Evolutionary conservation across 2,888 invertebrate species (phyloP).

Genomic region (Margaritifera margaritifera): DNA sequence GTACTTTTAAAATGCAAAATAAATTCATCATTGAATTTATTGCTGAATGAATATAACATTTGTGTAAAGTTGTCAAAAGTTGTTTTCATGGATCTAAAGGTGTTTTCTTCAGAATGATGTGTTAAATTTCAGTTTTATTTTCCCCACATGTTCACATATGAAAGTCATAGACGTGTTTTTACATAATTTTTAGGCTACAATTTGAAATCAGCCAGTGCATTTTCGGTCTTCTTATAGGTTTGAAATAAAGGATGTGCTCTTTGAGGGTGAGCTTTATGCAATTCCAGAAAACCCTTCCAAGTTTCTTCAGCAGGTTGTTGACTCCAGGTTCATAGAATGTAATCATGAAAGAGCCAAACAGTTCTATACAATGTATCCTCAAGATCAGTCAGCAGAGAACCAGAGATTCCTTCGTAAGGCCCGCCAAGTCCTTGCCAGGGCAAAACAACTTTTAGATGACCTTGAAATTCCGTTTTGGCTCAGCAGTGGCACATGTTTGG

Average conservation of each 20-base stretch:
- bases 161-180: too few species aligned
- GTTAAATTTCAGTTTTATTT: too few species aligned
- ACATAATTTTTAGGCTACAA: too few species aligned
- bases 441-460: conserved; percentile 73
- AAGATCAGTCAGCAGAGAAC: conserved; percentile 66
- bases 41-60: too few species aligned
- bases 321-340: conserved; percentile 74
- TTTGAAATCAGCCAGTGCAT: not conserved
- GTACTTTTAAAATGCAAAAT: too few species aligned
- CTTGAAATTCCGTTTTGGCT: conserved; percentile 75
- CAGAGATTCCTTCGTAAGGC: conserved; percentile 73
- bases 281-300: conserved; percentile 40
- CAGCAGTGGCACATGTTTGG: conserved; percentile 76
- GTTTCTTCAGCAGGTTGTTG: conserved; percentile 67
- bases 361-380: conserved; percentile 69
- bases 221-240: conserved; percentile 21
- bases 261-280: conserved; percentile 32
- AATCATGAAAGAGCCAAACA: conserved; percentile 71
- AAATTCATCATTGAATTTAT: too few species aligned
- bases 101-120: too few species aligned
- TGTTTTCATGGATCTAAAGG: too few species aligned
- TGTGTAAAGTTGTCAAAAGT: too few species aligned
- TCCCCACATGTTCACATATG: too few species aligned
- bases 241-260: conserved; percentile 20
- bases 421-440: conserved; percentile 72